Evolutionary conservation across 2,888 invertebrate genomes (phyloP).

Genomic region (Lasius platythorax): DNA sequence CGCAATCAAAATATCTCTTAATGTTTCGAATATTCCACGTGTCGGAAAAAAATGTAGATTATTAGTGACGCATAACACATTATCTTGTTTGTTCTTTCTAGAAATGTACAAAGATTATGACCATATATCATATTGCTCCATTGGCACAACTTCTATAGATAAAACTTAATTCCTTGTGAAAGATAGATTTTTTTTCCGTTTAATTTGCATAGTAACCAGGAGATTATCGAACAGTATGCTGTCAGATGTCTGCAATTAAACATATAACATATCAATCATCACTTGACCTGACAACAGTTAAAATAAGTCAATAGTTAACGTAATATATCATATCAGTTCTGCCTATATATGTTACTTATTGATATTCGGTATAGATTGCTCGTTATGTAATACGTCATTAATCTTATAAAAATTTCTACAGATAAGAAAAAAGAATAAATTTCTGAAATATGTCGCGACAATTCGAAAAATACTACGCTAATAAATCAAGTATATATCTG

Average conservation of each 20-base stretch:
- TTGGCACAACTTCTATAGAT: background rate
- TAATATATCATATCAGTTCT: background rate
- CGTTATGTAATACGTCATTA: no score
- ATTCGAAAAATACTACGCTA: no score
- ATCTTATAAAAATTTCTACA: no score
- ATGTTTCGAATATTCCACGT: background rate
- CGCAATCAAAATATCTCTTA: conserved; percentile 25
- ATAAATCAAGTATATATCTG: no score
- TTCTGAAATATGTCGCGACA: no score
- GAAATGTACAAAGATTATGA: background rate
- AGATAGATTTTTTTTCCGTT: background rate
- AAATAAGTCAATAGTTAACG: background rate
- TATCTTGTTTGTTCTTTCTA: background rate
- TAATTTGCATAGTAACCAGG: background rate
- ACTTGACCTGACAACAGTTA: background rate
- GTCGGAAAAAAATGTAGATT: background rate
- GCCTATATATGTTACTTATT: no score
- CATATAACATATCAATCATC: background rate
- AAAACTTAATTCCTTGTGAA: no score
- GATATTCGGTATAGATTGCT: no score
- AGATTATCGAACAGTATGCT: background rate
- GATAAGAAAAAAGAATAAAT: no score
- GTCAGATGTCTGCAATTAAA: background rate
- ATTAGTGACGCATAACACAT: background rate
- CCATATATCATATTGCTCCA: background rate